Evolutionary conservation across 2,113 vertebrate genomes (phyloP), one percentile per base, ranked within the genome.

Genomic region (Xiphophorus couchianus): DNA sequence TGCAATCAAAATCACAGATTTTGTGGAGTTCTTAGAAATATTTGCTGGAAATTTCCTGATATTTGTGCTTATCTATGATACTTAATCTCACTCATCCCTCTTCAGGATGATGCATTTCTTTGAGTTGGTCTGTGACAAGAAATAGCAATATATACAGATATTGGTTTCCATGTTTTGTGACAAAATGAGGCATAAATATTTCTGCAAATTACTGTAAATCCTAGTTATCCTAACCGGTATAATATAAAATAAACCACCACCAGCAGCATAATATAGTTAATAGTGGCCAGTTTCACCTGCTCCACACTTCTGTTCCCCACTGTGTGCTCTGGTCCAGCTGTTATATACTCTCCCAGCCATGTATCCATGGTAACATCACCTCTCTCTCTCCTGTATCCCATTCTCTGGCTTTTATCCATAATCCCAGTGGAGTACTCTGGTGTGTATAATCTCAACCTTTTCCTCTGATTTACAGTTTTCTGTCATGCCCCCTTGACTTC

Each of bases 401-500:
- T 95, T 96, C 95, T 95, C 94, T 94, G 95, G 94, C 92, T 95
- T 95, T 93, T 95, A 92, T 94, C 95, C 94, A 95, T 96, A 91
- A 93, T 95, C 94, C 95, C 96, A 99, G 97, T 97, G 95, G 97
- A 99, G 94, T 99, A 98, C 95, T 99, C 97, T 92, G 97, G 97
- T 99, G 97, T 98, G 97, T 99, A 99, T 98, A 92, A 95, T 95
- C 93, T 94, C 83, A 78, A 80, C 85, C 80, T 86, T 87, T 65
- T 88, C 84, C 74, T 84, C 80, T 63, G 37, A 11, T 72, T 39
- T 75, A 71, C 42, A 54, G 51, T 60, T 30, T 69, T 81, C 62
- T 75, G 66, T 83, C 8, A 70, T 78, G 13, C 76, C 73, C 69
- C 60, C 51, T 73, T 68, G 69, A 19, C 48, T 69, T 48, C 44